Base-by-base conservation (phyloP, 2,888 invertebrate species). In the Andricus curvator region DNA sequence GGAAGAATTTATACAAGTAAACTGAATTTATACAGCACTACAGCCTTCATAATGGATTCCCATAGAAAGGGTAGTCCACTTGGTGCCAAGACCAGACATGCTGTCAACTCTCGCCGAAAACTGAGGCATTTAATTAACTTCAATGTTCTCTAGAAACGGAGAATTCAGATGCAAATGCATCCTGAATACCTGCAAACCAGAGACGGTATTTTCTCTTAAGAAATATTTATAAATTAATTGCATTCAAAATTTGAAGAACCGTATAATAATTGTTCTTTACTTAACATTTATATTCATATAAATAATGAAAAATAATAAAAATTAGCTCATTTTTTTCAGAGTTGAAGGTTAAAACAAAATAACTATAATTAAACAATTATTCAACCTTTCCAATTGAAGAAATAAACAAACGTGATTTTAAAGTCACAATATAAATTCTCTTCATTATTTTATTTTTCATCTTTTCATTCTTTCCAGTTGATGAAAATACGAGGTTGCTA, bases 61-160 rank as follows among this genome's bases (percentile, higher is more conserved):
- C 33, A 15, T 33, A 56, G n/a, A 74, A 74, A 74, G 56, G 56
- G 51, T 83, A 84, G 88, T 87, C 90, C 89, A 90, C 90, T 90
- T 82, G 87, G 85, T 90, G 90, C 88, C 90, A 90, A 85, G 81
- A 85, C 84, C 89, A 90, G 88, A 85, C 84, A 85, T 85, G 84
- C 85, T 85, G 80, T 85, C 86, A 85, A 86, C 70, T 70, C 64
- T 68, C 78, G 85, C 85, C 86, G 86, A 88, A 90, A 89, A 89
- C 88, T 85, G 89, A 89, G 85, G 85, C 88, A 86, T 88, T 89
- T 89, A 89, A 89, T 89, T 89, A 89, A 89, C 88, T 88, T 82
- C 84, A 82, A 84, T 84, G 84, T 85, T 82, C 83, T 79, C 65
- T 64, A 83, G 83, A 85, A 82, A 77, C 60, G 74, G 85, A 80